phyloP scores from a whole-genome alignment of 1,140 invertebrate species.

The Megathymus violae region DNA sequence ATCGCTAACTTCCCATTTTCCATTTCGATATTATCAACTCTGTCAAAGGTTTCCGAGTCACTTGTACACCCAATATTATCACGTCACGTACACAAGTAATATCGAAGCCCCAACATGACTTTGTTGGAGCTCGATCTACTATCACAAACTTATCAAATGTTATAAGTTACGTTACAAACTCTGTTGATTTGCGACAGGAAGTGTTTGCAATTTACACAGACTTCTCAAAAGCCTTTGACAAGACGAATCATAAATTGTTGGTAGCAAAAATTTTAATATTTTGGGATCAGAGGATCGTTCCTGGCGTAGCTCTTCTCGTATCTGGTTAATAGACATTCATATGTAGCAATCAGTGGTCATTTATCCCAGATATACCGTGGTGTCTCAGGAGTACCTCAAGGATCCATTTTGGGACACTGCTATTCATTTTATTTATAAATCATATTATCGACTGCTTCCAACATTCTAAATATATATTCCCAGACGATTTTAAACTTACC shows the following conservation, averaged over 20 bases:
- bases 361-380: no score
- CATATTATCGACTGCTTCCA: no score
- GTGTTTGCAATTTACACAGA: no score
- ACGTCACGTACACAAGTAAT: constrained; percentile 21
- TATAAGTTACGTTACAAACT: not conserved
- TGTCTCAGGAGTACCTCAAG: no score
- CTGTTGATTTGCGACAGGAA: no score
- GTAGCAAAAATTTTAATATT: constrained; percentile 6
- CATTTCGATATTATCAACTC: constrained; percentile 24
- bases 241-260: constrained; percentile 8
- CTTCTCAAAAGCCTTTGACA: no score
- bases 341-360: constrained; percentile 11
- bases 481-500: constrained; percentile 1
- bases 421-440: no score
- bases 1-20: constrained; percentile 36
- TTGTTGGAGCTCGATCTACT: constrained; percentile 26
- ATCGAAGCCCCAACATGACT: constrained; percentile 26
- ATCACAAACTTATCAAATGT: constrained; percentile 18
- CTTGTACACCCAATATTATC: constrained; percentile 27
- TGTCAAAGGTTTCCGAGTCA: constrained; percentile 36
- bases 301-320: constrained; percentile 12
- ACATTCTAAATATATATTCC: constrained; percentile 9
- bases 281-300: constrained; percentile 14
- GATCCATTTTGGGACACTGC: no score
- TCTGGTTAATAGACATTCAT: not conserved